phyloP scores from a whole-genome alignment of 2,113 vertebrate species.

The Tenebrosternarchus preto region DNA sequence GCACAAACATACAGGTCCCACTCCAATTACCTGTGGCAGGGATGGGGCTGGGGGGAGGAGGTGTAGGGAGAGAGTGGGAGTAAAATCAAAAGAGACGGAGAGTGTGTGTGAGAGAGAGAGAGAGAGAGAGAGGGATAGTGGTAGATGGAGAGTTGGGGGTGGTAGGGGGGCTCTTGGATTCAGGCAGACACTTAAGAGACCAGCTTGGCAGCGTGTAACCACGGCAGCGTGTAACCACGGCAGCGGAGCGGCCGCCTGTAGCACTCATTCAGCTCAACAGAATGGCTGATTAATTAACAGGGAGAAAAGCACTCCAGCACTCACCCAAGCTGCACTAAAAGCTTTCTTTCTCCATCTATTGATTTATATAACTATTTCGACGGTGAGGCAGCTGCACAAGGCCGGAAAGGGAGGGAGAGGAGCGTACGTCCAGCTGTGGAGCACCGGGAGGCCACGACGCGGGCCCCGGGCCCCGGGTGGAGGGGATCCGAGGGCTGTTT shows the following conservation, averaged over 20 bases:
- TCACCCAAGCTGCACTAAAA: slow-evolving; percentile 69
- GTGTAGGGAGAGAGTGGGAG: background rate
- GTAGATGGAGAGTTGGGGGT: background rate
- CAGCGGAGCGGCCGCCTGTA: slow-evolving; percentile 39
- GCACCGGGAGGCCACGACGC: background rate
- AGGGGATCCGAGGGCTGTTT: no score
- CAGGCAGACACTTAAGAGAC: slow-evolving; percentile 62
- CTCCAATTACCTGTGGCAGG: slow-evolving; percentile 43
- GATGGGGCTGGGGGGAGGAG: slow-evolving; percentile 17
- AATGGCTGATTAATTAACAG: slow-evolving; percentile 73
- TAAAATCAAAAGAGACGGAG: background rate
- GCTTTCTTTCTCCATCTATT: slow-evolving; percentile 62
- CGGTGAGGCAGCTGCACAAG: slow-evolving; percentile 42
- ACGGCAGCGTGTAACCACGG: slow-evolving; percentile 60
- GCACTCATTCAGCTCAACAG: slow-evolving; percentile 60
- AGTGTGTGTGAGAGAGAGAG: background rate
- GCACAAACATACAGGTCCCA: slow-evolving; percentile 40
- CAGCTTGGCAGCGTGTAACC: slow-evolving; percentile 65
- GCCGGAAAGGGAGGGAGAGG: background rate
- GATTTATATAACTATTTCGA: slow-evolving; percentile 62
- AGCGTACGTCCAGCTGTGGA: slow-evolving; percentile 33
- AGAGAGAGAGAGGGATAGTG: background rate
- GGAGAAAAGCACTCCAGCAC: slow-evolving; percentile 63
- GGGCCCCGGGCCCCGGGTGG: background rate
- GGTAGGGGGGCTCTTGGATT: slow-evolving; percentile 42